Conservation (phyloP, 2,113 vertebrate species). For the Paracanthobrama guichenoti region DNA sequence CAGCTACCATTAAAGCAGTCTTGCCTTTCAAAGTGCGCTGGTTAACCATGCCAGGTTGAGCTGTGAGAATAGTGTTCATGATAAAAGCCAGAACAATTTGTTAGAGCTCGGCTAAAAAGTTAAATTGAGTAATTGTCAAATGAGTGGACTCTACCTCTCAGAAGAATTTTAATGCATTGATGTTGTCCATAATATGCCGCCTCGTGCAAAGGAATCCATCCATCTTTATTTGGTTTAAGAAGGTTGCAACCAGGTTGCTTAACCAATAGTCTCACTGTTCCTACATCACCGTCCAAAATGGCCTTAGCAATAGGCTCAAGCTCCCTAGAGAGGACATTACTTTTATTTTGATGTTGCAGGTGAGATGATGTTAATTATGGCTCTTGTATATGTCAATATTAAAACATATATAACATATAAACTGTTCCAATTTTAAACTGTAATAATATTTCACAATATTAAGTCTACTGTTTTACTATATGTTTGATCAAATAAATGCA, state of each 20-base stretch:
- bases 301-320: constrained; percentile 69
- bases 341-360: neutral
- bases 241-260: constrained; percentile 42
- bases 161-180: constrained; percentile 47
- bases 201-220: constrained; percentile 58
- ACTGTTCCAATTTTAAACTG: neutral
- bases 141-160: constrained; percentile 42
- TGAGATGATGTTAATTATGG: neutral
- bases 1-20: constrained; percentile 81
- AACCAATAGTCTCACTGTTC: constrained; percentile 38
- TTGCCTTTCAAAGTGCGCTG: constrained; percentile 81
- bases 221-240: constrained; percentile 43
- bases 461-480: neutral
- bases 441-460: neutral
- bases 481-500: neutral
- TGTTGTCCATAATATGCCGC: constrained; percentile 50
- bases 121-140: neutral
- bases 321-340: constrained; percentile 59
- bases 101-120: neutral
- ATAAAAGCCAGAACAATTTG: neutral
- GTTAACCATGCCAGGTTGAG: constrained; percentile 77
- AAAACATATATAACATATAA: neutral
- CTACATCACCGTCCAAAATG: constrained; percentile 57
- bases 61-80: constrained; percentile 59
- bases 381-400: neutral